phyloP scores from a whole-genome alignment of 2,797 vertebrate genomes.

The Lacerta viridis region DNA sequence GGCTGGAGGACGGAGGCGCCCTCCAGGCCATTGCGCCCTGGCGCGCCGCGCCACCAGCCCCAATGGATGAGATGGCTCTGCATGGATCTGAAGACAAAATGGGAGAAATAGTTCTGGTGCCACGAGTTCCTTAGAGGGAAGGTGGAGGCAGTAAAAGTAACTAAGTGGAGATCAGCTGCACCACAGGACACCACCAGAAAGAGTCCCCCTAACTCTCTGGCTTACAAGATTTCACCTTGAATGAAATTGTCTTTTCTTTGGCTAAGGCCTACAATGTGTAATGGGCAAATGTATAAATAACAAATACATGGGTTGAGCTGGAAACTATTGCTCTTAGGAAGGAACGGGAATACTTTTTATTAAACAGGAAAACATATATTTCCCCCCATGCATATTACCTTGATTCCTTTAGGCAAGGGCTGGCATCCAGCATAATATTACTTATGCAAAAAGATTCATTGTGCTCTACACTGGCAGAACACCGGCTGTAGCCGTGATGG shows the following conservation, averaged over 20 bases:
- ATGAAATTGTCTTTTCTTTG: slow-evolving; percentile 26
- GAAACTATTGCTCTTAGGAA: slow-evolving; percentile 60
- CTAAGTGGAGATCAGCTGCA: not conserved
- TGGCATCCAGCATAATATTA: slow-evolving; percentile 73
- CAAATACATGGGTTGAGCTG: not conserved
- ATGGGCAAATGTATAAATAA: slow-evolving; percentile 52
- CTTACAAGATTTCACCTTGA: slow-evolving; percentile 9
- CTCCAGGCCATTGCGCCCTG: too few relatives aligned
- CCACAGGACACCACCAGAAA: not conserved
- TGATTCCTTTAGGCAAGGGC: slow-evolving; percentile 73
- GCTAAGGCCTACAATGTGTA: slow-evolving; percentile 17
- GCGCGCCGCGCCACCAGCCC: too few relatives aligned
- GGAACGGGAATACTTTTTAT: slow-evolving; percentile 56
- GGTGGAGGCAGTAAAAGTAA: not conserved
- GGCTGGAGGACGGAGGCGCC: too few relatives aligned
- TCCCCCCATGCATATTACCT: slow-evolving; percentile 51
- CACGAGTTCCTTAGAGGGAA: not conserved
- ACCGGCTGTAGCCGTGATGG: slow-evolving; percentile 69
- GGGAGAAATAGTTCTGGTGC: not conserved
- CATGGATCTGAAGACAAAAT: not conserved
- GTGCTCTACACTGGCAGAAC: slow-evolving; percentile 72
- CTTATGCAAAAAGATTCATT: slow-evolving; percentile 68
- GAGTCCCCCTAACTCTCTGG: not conserved
- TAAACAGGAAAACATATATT: slow-evolving; percentile 67
- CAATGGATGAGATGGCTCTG: too few relatives aligned